Base-by-base conservation (phyloP, 2,888 invertebrate genomes). In the Argyra leucocephala region DNA sequence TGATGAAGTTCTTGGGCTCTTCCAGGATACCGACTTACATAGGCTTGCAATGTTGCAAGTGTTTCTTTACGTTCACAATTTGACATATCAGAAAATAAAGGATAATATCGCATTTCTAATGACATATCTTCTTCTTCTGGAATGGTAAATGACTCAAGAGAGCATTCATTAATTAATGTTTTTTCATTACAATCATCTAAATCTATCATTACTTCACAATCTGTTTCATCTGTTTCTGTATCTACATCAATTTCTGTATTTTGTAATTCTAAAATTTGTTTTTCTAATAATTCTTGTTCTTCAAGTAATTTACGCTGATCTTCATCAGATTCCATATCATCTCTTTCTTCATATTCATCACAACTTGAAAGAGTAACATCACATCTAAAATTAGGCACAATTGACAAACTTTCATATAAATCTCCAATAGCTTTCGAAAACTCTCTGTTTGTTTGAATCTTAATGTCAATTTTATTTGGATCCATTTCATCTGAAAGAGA, bases 1-100 rank as follows among this genome's bases (percentile, higher is more conserved):
- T 95, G 94, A 78, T 96, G 96, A 61, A 97, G 82, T 71, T 96
- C 93, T 67, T 93, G 86, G 0, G 94, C 95, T 64, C 96, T 74
- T 64, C 94, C 96, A 0, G 97, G 96, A 76, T 93, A 91, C n/a
- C 96, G 84, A 0, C 90, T 89, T 0, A 90, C 90, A 24, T 91
- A 80, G 0, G 88, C 91, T 71, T 91, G 88, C 21, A 93, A 75
- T 2, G 88, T 89, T 1, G 90, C 89, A 71, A 91, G 78, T 9
- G 88, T 89, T 70, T 93, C 91, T 66, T 92, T 87, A 21, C 93
- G 82, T 70, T 95, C 95, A 0, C 90, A 90, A 90, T 91, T 91
- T 2, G 90, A 87, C 87, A 93, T 89, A 59, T 79, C 88, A 0
- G 87, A 87, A 0, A 89, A 75, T 59, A 88, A 83, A 0, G 87